A percentile compares a stretch with the other conserved stretches of the same genome.
These are phyloP conservation scores for Mustela nigripes DNA, from an alignment of 2,113 vertebrate species.

Conservation along the genomic window DNA sequence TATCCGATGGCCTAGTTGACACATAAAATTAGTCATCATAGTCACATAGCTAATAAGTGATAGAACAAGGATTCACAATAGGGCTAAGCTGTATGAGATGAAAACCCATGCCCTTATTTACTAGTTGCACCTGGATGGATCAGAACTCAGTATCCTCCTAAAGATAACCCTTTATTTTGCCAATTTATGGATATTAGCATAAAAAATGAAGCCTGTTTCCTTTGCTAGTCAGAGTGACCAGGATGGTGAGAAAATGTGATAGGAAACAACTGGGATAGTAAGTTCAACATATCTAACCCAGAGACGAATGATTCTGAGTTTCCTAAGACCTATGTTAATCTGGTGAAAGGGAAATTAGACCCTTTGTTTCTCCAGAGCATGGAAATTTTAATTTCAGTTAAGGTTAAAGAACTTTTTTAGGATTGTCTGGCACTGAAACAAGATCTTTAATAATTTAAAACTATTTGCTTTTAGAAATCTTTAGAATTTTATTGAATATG, in stretches of 20 bases:
- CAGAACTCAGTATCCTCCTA: background rate
- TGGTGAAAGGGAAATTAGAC: background rate
- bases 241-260: background rate
- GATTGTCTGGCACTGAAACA: background rate
- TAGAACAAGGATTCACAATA: background rate
- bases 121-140: background rate
- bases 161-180: background rate
- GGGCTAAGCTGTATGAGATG: background rate
- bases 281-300: background rate
- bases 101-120: background rate
- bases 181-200: background rate
- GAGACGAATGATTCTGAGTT: background rate
- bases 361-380: background rate
- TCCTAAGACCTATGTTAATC: background rate
- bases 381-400: slow-evolving; percentile 6
- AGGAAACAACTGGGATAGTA: background rate
- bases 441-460: background rate
- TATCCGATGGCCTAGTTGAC: background rate
- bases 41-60: background rate
- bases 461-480: background rate
- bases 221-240: background rate
- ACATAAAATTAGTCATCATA: background rate
- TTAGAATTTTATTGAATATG: background rate
- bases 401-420: background rate
- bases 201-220: background rate